phyloP scores from a whole-genome alignment of 2,888 invertebrate species.

The Orthosia gothica region DNA sequence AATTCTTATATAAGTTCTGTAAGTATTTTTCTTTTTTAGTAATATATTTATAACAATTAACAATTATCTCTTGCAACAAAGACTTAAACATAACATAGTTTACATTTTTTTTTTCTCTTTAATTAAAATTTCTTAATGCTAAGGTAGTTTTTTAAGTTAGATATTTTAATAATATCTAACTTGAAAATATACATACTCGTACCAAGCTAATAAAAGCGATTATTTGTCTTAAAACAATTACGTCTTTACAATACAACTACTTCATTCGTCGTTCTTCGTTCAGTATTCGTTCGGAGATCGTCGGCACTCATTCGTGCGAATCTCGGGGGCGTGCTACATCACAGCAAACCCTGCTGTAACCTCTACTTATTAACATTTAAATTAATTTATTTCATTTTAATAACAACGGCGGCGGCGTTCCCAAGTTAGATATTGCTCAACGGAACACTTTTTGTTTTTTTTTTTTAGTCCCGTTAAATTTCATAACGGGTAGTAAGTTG shows the following conservation, averaged over 20 bases:
- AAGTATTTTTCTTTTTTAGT: too few relatives aligned
- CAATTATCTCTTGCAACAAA: too few relatives aligned
- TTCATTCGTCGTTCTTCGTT: conserved; percentile 17
- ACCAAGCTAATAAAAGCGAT: neutral
- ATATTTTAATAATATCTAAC: too few relatives aligned
- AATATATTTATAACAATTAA: too few relatives aligned
- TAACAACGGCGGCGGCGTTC: conserved; percentile 66
- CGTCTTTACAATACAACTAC: neutral
- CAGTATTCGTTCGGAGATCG: conserved; percentile 37
- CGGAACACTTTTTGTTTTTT: neutral
- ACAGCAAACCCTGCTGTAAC: conserved; percentile 67
- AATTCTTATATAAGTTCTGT: too few relatives aligned
- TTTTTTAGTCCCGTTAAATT: neutral
- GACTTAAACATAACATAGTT: too few relatives aligned
- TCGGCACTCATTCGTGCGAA: conserved; percentile 44
- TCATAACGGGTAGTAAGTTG: too few relatives aligned
- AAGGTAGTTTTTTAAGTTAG: too few relatives aligned
- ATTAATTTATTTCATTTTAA: conserved; percentile 83
- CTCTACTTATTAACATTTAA: conserved; percentile 81
- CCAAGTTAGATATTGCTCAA: conserved; percentile 2
- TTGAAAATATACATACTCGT: too few relatives aligned
- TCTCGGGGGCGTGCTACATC: conserved; percentile 77
- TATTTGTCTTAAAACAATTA: neutral
- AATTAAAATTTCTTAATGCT: too few relatives aligned
- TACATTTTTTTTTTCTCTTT: too few relatives aligned